A percentile compares a stretch with the other conserved stretches of the same genome.
These are phyloP conservation scores for Metopolophium dirhodum DNA, from an alignment of 1,140 invertebrate species.

Conservation along the genomic window DNA sequence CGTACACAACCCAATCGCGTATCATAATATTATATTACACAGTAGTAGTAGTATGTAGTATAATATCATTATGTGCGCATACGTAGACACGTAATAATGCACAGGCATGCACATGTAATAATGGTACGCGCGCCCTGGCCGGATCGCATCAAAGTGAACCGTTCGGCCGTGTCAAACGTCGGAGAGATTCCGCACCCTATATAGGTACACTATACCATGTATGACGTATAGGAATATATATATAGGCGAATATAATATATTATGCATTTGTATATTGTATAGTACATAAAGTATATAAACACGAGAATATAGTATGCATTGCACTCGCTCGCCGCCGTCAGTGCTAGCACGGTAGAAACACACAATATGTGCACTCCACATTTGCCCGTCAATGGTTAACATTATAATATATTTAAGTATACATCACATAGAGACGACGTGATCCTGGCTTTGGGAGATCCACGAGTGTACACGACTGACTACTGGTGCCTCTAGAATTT, in stretches of 20 bases:
- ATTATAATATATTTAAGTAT: too few species aligned
- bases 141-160: not conserved
- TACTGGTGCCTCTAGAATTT: too few species aligned
- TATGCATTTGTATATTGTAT: not conserved
- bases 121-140: too few species aligned
- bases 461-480: too few species aligned
- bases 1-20: not conserved
- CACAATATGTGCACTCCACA: too few species aligned
- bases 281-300: not conserved
- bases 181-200: not conserved
- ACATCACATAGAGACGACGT: too few species aligned
- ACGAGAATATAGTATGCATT: not conserved
- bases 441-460: too few species aligned
- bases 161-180: not conserved
- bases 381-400: too few species aligned
- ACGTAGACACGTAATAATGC: not conserved
- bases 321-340: not conserved
- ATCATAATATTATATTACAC: not conserved
- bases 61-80: not conserved
- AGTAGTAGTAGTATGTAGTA: not conserved
- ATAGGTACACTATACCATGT: not conserved
- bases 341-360: too few species aligned
- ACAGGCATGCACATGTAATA: too few species aligned
- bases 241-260: not conserved
- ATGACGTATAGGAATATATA: too few species aligned